These are phyloP conservation scores for Tridacna crocea DNA, from an alignment of 2,888 invertebrate genomes.

Conservation along the genomic window DNA sequence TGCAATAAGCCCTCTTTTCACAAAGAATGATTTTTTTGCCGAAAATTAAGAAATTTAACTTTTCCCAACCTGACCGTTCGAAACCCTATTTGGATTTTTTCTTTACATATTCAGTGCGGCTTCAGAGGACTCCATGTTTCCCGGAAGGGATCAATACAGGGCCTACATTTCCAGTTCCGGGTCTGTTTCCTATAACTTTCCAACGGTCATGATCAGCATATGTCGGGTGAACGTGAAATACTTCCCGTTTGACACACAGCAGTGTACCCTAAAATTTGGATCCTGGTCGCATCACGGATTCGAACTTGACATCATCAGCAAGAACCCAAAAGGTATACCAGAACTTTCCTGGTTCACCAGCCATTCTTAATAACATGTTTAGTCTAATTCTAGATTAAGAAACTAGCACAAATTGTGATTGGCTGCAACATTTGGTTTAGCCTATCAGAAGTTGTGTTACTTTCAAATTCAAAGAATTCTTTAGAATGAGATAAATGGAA, in stretches of 20 bases:
- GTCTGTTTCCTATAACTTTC: slow-evolving; percentile 86
- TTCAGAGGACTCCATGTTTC: slow-evolving; percentile 85
- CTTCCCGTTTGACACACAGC: slow-evolving; percentile 86
- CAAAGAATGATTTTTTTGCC: too few relatives aligned
- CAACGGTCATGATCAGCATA: slow-evolving; percentile 85
- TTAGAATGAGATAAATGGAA: too few relatives aligned
- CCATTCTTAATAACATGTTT: too few relatives aligned
- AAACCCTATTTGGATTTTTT: too few relatives aligned
- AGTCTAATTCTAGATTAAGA: too few relatives aligned
- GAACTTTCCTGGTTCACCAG: background rate
- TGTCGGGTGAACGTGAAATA: slow-evolving; percentile 86
- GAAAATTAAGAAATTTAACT: too few relatives aligned
- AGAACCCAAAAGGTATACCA: slow-evolving; percentile 41
- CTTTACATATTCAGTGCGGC: slow-evolving; percentile 83
- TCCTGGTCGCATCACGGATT: slow-evolving; percentile 65
- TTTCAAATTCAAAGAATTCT: too few relatives aligned
- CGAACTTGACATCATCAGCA: slow-evolving; percentile 59
- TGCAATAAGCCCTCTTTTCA: too few relatives aligned
- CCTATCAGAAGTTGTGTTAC: too few relatives aligned
- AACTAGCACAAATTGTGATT: too few relatives aligned
- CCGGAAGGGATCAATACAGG: slow-evolving; percentile 85
- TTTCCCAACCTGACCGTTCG: too few relatives aligned
- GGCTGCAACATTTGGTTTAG: too few relatives aligned
- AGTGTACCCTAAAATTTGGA: slow-evolving; percentile 60
- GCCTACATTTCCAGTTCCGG: slow-evolving; percentile 85